phyloP scores from a whole-genome alignment of 2,797 vertebrate species.

The Rallus crepitans region DNA sequence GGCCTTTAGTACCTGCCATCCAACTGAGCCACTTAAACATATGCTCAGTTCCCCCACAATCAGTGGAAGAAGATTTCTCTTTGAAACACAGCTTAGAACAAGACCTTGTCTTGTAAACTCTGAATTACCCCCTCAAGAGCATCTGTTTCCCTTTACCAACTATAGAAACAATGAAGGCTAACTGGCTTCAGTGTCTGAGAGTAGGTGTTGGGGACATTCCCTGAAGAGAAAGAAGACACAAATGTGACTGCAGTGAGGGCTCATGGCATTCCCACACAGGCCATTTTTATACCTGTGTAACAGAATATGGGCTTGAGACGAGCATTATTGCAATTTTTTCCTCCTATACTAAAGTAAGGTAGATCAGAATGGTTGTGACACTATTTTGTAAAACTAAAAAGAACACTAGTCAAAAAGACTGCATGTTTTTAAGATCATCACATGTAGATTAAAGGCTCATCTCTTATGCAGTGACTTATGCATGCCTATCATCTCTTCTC shows the following conservation, averaged over 20 bases:
- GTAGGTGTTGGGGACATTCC: background rate
- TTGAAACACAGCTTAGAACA: background rate
- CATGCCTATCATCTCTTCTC: constrained; percentile 41
- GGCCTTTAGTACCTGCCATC: background rate
- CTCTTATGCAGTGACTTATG: constrained; percentile 32
- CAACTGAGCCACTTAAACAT: accelerated
- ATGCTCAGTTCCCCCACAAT: background rate
- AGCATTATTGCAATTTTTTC: background rate
- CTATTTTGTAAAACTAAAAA: constrained; percentile 63
- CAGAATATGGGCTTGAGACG: background rate
- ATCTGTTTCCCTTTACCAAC: background rate
- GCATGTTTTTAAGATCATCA: constrained; percentile 3
- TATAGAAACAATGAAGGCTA: background rate
- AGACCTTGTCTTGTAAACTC: background rate
- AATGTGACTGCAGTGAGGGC: background rate
- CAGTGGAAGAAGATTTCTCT: background rate
- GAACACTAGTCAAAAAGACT: constrained; percentile 38
- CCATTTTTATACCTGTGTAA: background rate
- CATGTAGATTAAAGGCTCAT: constrained; percentile 60
- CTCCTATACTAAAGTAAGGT: background rate
- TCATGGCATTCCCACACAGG: background rate
- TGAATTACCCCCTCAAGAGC: background rate
- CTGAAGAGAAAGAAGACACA: background rate
- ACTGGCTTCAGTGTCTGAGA: background rate
- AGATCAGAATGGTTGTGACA: constrained; percentile 32